Evolutionary conservation across 2,797 vertebrate genomes (phyloP), one percentile per base, ranked within the genome.

Genomic region (Dallia pectoralis): DNA sequence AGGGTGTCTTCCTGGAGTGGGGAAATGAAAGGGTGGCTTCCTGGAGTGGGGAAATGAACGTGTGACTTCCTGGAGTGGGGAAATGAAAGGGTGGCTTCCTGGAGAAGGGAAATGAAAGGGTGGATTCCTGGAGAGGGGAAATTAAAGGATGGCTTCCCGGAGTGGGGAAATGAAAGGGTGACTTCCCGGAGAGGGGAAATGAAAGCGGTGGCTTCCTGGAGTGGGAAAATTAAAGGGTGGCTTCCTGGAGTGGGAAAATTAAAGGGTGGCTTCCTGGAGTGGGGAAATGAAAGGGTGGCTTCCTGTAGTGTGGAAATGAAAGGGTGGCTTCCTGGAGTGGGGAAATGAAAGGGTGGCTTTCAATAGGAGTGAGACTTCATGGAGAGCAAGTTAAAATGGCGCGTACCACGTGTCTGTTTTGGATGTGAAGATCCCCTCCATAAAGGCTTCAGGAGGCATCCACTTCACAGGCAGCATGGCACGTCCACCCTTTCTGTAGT

Each of bases 371-470:
- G 68, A 29, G 4, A 1, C n/a, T 19, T 8, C 22, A 75, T 68
- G 67, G 1, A 27, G 30, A 25, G 40, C 18, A 5, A n/a, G 15
- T n/a, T 36, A 30, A 22, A 25, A 32, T 33, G n/a, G 19, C 59
- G 25, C 93, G 79, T 81, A 99, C 97, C 97, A 99, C 0, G 97
- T 99, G 77, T 99, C 97, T n/a, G 97, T 99, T 91, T 99, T 99
- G 7, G 97, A 99, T 32, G 97, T 99, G 83, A 99, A 99, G 87
- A 99, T 98, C 61, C 97, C 97, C 85, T 99, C 97, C 97, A 99
- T 97, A 91, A 99, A 99, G 85, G 97, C 97, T 84, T 99, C 97
- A 0, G 97, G 97, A 49, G 97, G 97, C 97, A 99, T 99, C 97
- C 97, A 99, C 73, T 99, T 99, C 61, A 99, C 97, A 0, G 97